These are phyloP conservation scores for Cecropterus lyciades DNA, from an alignment of 1,140 invertebrate genomes.

Conservation along the genomic window DNA sequence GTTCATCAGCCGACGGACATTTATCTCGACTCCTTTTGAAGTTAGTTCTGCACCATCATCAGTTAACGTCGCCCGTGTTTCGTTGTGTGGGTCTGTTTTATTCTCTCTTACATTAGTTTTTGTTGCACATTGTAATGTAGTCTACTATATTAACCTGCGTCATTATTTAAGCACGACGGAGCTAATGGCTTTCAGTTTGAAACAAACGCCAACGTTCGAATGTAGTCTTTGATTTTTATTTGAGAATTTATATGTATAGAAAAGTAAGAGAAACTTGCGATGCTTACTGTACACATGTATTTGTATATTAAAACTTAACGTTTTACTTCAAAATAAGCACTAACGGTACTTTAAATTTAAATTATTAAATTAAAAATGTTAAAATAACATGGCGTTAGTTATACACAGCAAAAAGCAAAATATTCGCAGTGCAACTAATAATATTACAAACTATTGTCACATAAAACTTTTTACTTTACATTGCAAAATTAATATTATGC, in stretches of 20 bases:
- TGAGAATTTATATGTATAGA: no score
- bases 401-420: no score
- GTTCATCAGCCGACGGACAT: slow-evolving; percentile 32
- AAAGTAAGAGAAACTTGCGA: no score
- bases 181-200: slow-evolving; percentile 25
- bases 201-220: slow-evolving; percentile 8
- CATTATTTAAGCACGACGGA: slow-evolving; percentile 28
- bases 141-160: slow-evolving; percentile 21
- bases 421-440: no score
- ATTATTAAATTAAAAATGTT: no score
- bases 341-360: no score
- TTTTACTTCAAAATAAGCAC: background rate
- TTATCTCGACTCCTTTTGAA: slow-evolving; percentile 32
- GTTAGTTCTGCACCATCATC: slow-evolving; percentile 34
- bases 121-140: slow-evolving; percentile 24
- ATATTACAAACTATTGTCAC: no score
- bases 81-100: slow-evolving; percentile 36
- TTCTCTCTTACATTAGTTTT: slow-evolving; percentile 29
- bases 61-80: slow-evolving; percentile 33
- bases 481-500: no score
- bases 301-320: no score
- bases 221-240: background rate
- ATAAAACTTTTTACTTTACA: no score
- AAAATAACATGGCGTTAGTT: no score
- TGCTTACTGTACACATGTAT: background rate